A percentile compares a stretch with the other conserved stretches of the same genome.
Evolutionary conservation across 2,797 vertebrate species (phyloP).

Genomic region (Podargus strigoides): DNA sequence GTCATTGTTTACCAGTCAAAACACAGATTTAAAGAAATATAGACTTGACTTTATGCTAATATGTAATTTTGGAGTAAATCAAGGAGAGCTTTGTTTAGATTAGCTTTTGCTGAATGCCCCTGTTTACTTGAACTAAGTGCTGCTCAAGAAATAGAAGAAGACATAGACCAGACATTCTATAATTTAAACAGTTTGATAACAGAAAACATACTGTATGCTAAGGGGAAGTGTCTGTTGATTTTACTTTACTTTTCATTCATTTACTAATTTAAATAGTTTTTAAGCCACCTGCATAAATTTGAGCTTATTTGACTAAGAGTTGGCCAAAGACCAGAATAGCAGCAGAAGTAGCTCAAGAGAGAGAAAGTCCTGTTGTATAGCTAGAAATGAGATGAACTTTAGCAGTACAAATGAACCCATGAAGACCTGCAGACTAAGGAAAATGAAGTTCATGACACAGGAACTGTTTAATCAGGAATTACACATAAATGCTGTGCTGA

Average conservation of each 20-base stretch:
- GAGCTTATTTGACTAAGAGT: neutral
- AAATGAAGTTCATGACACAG: neutral
- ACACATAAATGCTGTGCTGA: neutral
- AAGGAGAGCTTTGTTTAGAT: constrained; percentile 31
- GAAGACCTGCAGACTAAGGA: neutral
- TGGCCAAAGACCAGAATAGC: constrained; percentile 5
- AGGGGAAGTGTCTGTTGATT: constrained; percentile 29
- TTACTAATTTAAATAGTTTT: constrained; percentile 45
- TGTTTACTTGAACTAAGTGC: constrained; percentile 36
- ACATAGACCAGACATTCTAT: constrained; percentile 51
- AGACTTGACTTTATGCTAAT: constrained; percentile 29
- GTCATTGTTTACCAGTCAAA: constrained; percentile 16
- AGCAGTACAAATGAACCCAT: neutral
- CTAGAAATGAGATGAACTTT: neutral
- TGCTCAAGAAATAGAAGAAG: constrained; percentile 30
- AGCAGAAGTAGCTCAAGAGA: neutral
- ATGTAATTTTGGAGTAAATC: constrained; percentile 44
- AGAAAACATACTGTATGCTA: constrained; percentile 5
- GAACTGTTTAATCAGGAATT: neutral
- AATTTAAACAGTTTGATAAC: constrained; percentile 47
- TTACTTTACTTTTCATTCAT: constrained; percentile 39
- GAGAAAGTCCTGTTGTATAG: neutral
- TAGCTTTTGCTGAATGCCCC: constrained; percentile 33
- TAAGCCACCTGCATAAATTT: constrained; percentile 45
- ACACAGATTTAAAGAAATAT: constrained; percentile 30